Percentiles rank a stretch among this genome's conserved stretches.
phyloP scores from a whole-genome alignment of 2,888 invertebrate genomes.

The Erebia ligea region DNA sequence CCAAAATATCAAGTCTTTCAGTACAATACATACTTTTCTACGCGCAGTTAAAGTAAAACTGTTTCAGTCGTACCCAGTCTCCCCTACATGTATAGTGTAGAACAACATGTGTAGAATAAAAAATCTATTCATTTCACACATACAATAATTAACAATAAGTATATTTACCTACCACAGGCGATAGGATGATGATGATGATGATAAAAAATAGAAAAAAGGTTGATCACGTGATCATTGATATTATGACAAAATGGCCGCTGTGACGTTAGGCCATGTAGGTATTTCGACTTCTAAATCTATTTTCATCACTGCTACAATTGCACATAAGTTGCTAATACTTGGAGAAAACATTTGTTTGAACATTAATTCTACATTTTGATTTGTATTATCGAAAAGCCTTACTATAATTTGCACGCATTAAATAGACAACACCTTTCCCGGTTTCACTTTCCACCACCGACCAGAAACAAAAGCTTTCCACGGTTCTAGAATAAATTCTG shows the following conservation, averaged over 20 bases:
- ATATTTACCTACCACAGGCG: no score
- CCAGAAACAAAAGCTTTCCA: no score
- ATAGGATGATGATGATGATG: no score
- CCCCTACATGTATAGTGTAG: no score
- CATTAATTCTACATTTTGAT: background rate
- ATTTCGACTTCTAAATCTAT: conserved; percentile 2
- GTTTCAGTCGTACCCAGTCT: no score
- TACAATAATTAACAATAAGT: no score
- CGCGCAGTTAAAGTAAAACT: no score
- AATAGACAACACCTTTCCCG: background rate
- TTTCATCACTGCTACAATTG: conserved; percentile 4
- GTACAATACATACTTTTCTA: no score
- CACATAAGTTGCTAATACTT: background rate
- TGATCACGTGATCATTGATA: conserved; percentile 11
- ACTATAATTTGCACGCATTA: background rate
- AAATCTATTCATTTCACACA: no score
- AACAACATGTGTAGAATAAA: no score
- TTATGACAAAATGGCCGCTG: conserved; percentile 18
- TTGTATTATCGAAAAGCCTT: background rate
- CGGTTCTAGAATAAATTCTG: no score
- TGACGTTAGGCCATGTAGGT: background rate
- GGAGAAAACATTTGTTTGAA: background rate
- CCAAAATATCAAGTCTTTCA: no score
- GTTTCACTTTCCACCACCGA: background rate
- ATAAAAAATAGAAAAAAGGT: background rate